These are phyloP conservation scores for Thalassarche chlororhynchos DNA, from an alignment of 2,113 vertebrate genomes.

Conservation along the genomic window DNA sequence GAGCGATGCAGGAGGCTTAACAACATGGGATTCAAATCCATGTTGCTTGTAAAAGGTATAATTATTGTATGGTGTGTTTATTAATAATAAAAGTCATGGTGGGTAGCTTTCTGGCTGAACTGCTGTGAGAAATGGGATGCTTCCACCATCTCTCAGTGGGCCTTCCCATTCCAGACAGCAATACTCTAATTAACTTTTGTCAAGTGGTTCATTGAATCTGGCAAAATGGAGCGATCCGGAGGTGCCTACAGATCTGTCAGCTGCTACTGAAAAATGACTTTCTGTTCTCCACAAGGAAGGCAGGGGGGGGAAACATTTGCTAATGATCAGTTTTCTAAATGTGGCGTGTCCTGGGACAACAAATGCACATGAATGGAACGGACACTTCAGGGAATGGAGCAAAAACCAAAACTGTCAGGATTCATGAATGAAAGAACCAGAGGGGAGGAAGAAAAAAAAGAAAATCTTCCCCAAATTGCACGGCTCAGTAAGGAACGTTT, in stretches of 20 bases:
- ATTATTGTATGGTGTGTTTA: conserved; percentile 43
- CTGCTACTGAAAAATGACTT: conserved; percentile 47
- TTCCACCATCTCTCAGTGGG: conserved; percentile 53
- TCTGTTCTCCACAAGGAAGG: neutral
- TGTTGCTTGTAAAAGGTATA: neutral
- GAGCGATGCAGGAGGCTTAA: neutral
- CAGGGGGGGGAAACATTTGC: neutral
- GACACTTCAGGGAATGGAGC: neutral
- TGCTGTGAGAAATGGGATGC: conserved; percentile 48
- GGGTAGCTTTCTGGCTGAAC: conserved; percentile 41
- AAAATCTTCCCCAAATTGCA: neutral
- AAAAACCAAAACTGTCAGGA: conserved; percentile 5
- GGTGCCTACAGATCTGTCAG: conserved; percentile 65
- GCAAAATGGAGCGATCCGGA: conserved; percentile 62
- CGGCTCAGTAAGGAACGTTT: neutral
- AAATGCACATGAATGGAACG: neutral
- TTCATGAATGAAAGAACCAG: neutral
- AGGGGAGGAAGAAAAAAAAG: neutral
- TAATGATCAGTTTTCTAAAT: neutral
- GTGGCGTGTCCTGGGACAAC: neutral
- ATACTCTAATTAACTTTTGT: conserved; percentile 77
- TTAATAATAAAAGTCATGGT: conserved; percentile 51
- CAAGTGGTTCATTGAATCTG: conserved; percentile 71
- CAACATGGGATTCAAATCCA: neutral
- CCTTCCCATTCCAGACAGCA: conserved; percentile 51